Evolutionary conservation across 1,140 invertebrate species (phyloP).

Genomic region (Eupristina koningsbergeri): DNA sequence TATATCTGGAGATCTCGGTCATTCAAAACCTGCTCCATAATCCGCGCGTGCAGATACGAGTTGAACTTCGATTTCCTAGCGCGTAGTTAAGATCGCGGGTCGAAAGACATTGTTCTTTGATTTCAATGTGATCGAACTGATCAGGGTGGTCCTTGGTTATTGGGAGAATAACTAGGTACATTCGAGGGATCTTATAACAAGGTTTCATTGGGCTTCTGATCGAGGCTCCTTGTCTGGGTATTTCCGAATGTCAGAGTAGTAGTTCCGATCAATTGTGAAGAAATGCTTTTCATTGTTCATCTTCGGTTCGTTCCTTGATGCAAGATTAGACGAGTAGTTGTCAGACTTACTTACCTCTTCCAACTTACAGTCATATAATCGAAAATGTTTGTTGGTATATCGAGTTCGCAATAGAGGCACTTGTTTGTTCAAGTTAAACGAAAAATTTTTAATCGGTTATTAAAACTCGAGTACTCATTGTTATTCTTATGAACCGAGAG

Average conservation of each 20-base stretch:
- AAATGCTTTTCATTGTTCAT: conserved; percentile 37
- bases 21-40: not conserved
- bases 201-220: not conserved
- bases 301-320: not conserved
- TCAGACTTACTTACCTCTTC: not conserved
- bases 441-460: not conserved
- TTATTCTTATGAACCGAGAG: not conserved
- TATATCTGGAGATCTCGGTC: not conserved
- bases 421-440: not conserved
- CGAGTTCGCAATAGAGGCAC: not conserved
- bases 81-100: not conserved
- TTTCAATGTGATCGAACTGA: conserved; percentile 8
- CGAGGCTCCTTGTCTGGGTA: conserved; percentile 22
- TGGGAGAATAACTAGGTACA: not conserved
- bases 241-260: conserved; percentile 10
- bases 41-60: not conserved
- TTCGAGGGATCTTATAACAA: conserved; percentile 16
- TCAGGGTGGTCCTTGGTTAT: conserved; percentile 21
- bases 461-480: not conserved
- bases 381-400: not conserved
- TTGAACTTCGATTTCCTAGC: not conserved
- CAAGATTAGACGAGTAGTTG: not conserved
- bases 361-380: not conserved
- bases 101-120: conserved; percentile 28
- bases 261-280: conserved; percentile 19